Conservation (phyloP, 2,888 invertebrate genomes). For the Villa cingulata region DNA sequence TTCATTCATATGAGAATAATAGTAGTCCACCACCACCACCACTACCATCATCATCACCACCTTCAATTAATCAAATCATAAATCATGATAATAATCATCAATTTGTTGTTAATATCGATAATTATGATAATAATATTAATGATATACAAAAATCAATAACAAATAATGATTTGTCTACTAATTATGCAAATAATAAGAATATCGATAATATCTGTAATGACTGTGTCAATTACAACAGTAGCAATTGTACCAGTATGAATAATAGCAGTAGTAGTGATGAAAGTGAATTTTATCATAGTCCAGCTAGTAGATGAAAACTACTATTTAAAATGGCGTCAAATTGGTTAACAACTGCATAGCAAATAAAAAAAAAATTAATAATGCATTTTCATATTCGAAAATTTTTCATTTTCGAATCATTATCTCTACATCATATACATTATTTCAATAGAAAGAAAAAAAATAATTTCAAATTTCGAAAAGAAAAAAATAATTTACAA, state of each 20-base stretch:
- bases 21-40: background rate
- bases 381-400: too few species aligned
- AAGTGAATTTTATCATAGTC: conserved; percentile 14
- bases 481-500: background rate
- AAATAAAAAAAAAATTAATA: background rate
- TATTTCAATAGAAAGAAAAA: background rate
- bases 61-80: too few species aligned
- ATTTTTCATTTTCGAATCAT: too few species aligned
- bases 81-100: too few species aligned
- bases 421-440: too few species aligned
- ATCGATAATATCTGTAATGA: background rate
- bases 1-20: too few species aligned
- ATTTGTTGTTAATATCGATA: background rate
- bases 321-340: conserved; percentile 14
- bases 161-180: too few species aligned
- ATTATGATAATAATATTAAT: background rate
- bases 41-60: background rate
- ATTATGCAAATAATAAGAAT: too few species aligned
- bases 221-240: background rate
- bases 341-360: background rate
- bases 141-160: background rate
- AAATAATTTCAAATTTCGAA: background rate
- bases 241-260: background rate
- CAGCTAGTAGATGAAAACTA: conserved; percentile 15
- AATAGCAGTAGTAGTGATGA: conserved; percentile 6